Evolutionary conservation across 2,888 invertebrate species (phyloP).

Genomic region (Bellardia bayeri): DNA sequence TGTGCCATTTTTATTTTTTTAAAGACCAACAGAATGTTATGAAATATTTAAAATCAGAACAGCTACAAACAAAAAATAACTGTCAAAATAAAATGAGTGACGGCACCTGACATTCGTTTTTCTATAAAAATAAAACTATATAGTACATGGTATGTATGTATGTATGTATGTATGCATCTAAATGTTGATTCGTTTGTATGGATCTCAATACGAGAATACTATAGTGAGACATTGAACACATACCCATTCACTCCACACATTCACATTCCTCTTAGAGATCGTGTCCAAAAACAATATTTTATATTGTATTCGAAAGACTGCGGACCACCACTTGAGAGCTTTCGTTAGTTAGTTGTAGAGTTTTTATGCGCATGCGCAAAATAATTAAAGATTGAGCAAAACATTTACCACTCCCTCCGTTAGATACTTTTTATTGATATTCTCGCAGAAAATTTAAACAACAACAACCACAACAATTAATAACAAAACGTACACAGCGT

Average conservation of each 20-base stretch:
- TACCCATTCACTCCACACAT: slow-evolving; percentile 12
- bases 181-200: slow-evolving; percentile 9
- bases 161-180: not conserved
- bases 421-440: not conserved
- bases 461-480: slow-evolving; percentile 5
- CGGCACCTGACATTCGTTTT: slow-evolving; percentile 69
- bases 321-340: slow-evolving; percentile 11
- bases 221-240: slow-evolving; percentile 43
- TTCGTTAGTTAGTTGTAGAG: slow-evolving; percentile 21
- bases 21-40: slow-evolving; percentile 54
- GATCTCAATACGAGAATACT: not conserved
- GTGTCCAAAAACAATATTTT: slow-evolving; percentile 29
- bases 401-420: slow-evolving; percentile 41
- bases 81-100: slow-evolving; percentile 70
- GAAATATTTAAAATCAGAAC: slow-evolving; percentile 64
- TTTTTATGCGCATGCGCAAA: slow-evolving; percentile 79
- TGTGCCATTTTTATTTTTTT: slow-evolving; percentile 39
- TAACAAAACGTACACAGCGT: not conserved
- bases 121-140: slow-evolving; percentile 4
- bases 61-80: slow-evolving; percentile 25
- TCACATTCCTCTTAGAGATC: slow-evolving; percentile 12
- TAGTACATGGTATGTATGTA: not conserved
- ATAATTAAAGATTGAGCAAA: slow-evolving; percentile 72
- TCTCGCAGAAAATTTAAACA: not conserved
- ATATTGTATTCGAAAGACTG: slow-evolving; percentile 1